Percentiles rank a stretch among this genome's conserved stretches.
Evolutionary conservation across 2,888 invertebrate species (phyloP).

Genomic region (Aleiodes leptofemur): DNA sequence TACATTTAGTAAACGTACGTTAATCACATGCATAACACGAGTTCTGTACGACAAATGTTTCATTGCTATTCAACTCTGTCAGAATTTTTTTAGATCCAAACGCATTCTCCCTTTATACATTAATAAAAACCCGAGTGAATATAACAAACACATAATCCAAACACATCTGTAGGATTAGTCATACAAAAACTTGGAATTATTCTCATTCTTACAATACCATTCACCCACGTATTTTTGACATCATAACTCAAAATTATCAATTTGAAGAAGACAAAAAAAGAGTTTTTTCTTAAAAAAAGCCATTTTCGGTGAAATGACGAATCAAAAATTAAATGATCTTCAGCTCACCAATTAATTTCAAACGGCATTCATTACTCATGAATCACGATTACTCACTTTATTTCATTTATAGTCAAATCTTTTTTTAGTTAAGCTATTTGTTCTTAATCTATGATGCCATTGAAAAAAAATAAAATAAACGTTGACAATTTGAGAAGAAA

Average conservation of each 20-base stretch:
- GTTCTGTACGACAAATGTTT: conserved; percentile 37
- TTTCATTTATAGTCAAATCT: not conserved
- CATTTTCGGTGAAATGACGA: conserved; percentile 2
- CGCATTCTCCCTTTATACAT: conserved; percentile 39
- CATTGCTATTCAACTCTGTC: conserved; percentile 39
- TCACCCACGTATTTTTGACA: conserved; percentile 15
- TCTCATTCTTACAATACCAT: not conserved
- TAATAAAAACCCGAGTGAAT: not conserved
- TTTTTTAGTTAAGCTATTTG: conserved; percentile 4
- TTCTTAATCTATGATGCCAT: not conserved
- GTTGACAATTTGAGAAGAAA: too few relatives aligned
- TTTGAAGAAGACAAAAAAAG: not conserved
- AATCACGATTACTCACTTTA: not conserved
- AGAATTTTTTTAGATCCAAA: conserved; percentile 22
- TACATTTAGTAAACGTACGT: conserved; percentile 47
- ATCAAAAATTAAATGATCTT: conserved; percentile 1
- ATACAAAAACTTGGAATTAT: conserved; percentile 6
- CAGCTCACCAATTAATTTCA: not conserved
- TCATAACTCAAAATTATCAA: not conserved
- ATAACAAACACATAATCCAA: conserved; percentile 1
- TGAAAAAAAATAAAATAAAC: not conserved
- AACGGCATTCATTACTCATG: not conserved
- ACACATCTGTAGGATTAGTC: conserved; percentile 5
- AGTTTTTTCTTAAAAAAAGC: not conserved
- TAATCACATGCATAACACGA: conserved; percentile 47